Base-by-base conservation (phyloP, 2,113 vertebrate genomes). In the Herpailurus yagouaroundi region DNA sequence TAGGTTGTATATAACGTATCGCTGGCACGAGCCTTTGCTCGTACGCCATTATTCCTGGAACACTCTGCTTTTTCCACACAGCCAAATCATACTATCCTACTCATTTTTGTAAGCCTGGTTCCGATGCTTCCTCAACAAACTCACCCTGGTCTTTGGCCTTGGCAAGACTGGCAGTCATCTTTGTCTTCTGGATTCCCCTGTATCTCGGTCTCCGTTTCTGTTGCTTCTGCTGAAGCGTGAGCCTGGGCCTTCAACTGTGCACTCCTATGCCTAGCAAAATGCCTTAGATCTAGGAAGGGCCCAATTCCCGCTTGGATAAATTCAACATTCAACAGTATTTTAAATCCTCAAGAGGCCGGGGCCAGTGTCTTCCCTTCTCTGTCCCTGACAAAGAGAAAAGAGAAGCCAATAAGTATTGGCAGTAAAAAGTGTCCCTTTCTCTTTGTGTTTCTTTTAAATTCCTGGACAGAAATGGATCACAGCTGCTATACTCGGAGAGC, bases 401-500 rank as follows among this genome's bases (percentile, higher is more conserved):
- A 69, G 81, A 89, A 92, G 64, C n/a, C 41, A 87, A 11, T 31
- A 27, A 50, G 36, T 71, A 52, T 85, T 94, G 82, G 45, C 55
- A 84, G 88, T 52, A 31, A 66, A 76, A 18, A 45, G 14, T 87
- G 79, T 33, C 38, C 21, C 52, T 31, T 91, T 95, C 63, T 38
- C 80, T 71, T 66, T 87, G 88, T 89, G 57, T 76, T 86, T 94
- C 88, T 94, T 91, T 69, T 31, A 31, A 96, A 83, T 82, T 73
- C 45, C 85, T 74, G 25, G 4, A 36, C 69, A 31, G 52, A 96
- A 90, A 36, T 91, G 55, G 87, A 86, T 94, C 80, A 36, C 31
- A 85, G 88, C 66, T 63, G 68, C 80, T 97, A 3, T 94, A 79
- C 96, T 92, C 88, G 90, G 87, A 90, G 69, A 97, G 64, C 77